Conservation (phyloP, 2,113 vertebrate genomes). For the Merops nubicus region DNA sequence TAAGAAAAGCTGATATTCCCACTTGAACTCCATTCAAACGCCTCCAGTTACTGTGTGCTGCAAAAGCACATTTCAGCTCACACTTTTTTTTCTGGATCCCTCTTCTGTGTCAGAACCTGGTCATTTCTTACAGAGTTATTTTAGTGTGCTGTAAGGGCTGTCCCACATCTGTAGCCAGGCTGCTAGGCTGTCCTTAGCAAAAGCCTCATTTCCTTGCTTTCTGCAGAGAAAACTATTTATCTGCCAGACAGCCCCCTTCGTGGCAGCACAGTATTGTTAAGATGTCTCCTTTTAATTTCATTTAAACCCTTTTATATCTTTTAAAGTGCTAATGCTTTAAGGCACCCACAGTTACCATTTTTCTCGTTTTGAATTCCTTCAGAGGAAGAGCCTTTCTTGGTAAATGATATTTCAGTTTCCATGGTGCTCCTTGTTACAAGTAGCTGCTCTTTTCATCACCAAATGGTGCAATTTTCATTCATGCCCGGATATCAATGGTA, state of each 20-base stretch:
- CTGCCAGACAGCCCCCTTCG: not conserved
- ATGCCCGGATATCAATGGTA: constrained; percentile 59
- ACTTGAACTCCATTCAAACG: not conserved
- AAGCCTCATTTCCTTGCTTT: not conserved
- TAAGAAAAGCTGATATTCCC: not conserved
- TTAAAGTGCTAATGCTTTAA: constrained; percentile 33
- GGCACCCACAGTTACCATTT: not conserved
- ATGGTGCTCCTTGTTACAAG: constrained; percentile 52
- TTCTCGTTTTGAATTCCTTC: constrained; percentile 23
- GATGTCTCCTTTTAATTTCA: constrained; percentile 26
- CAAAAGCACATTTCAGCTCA: not conserved
- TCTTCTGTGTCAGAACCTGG: not conserved
- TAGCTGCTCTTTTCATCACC: constrained; percentile 38
- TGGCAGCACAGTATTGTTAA: not conserved
- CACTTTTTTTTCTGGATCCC: not conserved
- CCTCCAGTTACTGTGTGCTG: not conserved
- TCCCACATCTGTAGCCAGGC: not conserved
- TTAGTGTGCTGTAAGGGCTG: not conserved
- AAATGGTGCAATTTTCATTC: constrained; percentile 50
- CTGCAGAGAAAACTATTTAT: not conserved
- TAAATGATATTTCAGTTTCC: constrained; percentile 62
- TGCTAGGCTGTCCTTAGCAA: not conserved
- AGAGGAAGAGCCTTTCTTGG: not conserved
- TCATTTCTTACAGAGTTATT: not conserved
- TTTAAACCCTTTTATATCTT: constrained; percentile 27